Base-by-base conservation (phyloP, 2,888 invertebrate species). In the Pollenia angustigena region DNA sequence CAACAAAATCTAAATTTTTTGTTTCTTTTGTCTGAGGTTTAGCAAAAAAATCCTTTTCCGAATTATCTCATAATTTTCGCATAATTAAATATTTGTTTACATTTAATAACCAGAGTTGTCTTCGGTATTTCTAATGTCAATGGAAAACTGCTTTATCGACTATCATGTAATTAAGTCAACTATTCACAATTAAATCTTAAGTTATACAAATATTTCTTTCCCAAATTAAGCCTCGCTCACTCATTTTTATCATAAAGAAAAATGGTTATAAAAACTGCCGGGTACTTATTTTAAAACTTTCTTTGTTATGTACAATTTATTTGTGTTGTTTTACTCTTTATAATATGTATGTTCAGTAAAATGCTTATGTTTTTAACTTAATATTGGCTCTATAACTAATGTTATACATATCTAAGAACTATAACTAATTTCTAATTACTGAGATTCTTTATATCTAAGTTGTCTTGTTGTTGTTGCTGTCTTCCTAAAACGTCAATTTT, bases 1-100 rank as follows among this genome's bases (percentile, higher is more conserved):
- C 81, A 4, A 87, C 68, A 58, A 87, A 87, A 48, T 87, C 87
- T 23, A 60, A 11, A 80, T 79, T 81, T 79, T 69, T 78, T n/a
- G 40, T 52, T 58, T 58, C 50, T 66, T 85, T 71, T n/a, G 23
- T 44, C n/a, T 18, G 79, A 40, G 58, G 32, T 16, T 79, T 82
- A 11, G 14, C 18, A 50, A 56, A 44, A 14, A 71, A 0, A 12
- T 81, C 68, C n/a, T 75, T 54, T 48, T 64, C 74, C 7, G 78
- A 64, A 71, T 69, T 50, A 50, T 78, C 74, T 42, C 82, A n/a
- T n/a, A n/a, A n/a, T n/a, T n/a, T n/a, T n/a, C n/a, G n/a, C n/a
- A n/a, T n/a, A n/a, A n/a, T n/a, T n/a, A 2, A 32, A 32, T 32
- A 32, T 32, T 32, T 32, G 6, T 32, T 32, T 32, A 32, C 32